Conservation (phyloP, 2,113 vertebrate species). For the Aegypius monachus region DNA sequence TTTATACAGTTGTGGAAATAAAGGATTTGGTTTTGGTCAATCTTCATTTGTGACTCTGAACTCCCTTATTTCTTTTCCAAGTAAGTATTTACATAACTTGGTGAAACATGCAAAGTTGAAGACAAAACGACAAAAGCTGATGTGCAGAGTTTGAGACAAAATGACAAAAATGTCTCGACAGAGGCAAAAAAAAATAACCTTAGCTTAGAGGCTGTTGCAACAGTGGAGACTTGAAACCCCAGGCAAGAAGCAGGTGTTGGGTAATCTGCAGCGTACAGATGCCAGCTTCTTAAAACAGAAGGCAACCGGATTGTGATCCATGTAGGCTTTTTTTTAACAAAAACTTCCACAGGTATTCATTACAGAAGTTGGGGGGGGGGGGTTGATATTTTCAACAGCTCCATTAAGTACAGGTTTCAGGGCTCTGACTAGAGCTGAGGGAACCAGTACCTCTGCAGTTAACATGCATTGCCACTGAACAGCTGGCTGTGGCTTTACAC, state of each 20-base stretch:
- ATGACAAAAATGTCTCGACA: fast-evolving
- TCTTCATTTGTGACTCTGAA: conserved; percentile 56
- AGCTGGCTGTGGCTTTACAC: neutral
- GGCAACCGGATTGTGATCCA: neutral
- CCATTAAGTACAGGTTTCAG: fast-evolving
- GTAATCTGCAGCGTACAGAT: neutral
- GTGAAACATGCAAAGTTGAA: fast-evolving
- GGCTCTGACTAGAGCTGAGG: neutral
- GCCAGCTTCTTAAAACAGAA: neutral
- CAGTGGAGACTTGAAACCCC: neutral
- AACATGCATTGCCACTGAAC: fast-evolving
- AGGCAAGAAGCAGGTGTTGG: neutral
- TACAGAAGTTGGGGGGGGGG: fast-evolving
- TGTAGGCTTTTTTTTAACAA: neutral
- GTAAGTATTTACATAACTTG: neutral
- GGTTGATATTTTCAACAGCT: neutral
- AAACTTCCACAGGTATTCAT: neutral
- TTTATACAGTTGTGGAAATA: conserved; percentile 80
- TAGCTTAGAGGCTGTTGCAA: neutral
- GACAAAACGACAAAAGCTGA: no score
- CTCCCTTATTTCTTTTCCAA: neutral
- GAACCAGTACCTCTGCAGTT: neutral
- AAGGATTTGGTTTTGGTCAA: conserved; percentile 79
- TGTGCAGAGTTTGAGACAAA: neutral
- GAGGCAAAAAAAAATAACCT: neutral